Base-by-base conservation (phyloP, 2,888 invertebrate species). In the Lasioglossum villosulum region DNA sequence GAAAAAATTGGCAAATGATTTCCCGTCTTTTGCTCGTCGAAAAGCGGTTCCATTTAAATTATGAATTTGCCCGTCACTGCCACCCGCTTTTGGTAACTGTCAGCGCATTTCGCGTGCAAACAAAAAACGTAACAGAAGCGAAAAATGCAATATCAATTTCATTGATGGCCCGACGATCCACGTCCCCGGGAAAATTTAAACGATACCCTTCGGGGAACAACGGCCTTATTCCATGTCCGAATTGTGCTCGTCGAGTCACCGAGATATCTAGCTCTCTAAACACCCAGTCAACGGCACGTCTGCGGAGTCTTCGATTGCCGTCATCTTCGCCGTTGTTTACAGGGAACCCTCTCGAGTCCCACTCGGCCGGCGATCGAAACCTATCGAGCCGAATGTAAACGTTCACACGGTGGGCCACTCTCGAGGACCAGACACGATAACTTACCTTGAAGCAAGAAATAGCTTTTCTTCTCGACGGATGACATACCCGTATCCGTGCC, bases 31-130 rank as follows among this genome's bases (percentile, higher is more conserved):
- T 63, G 63, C 30, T 37, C 37, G 42, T n/a, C 27, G 72, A 45
- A 72, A 48, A 56, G 56, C 63, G 63, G 63, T 63, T 63, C 63
- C 63, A 63, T 63, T 63, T 63, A 63, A 30, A 63, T 63, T 63
- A 63, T 63, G 30, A 63, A 63, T 63, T 63, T 63, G 63, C 63
- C 63, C 63, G 63, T 63, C 30, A 30, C 63, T 8, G 63, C 30
- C 63, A 63, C 8, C 63, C 30, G 63, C 63, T 63, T 63, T 63
- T 16, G 63, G 63, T 63, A 63, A 63, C 63, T 63, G 63, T 63
- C 63, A 73, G 63, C 63, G 63, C 19, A 30, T 63, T 30, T 30
- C 63, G 30, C 30, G 63, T 19, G 63, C 63, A 16, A 30, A 34
- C 23, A 37, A 68, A 68, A 68, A 68, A 68, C 19, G 6, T 30